Conservation (phyloP, 2,113 vertebrate genomes). For the Nycticebus coucang region DNA sequence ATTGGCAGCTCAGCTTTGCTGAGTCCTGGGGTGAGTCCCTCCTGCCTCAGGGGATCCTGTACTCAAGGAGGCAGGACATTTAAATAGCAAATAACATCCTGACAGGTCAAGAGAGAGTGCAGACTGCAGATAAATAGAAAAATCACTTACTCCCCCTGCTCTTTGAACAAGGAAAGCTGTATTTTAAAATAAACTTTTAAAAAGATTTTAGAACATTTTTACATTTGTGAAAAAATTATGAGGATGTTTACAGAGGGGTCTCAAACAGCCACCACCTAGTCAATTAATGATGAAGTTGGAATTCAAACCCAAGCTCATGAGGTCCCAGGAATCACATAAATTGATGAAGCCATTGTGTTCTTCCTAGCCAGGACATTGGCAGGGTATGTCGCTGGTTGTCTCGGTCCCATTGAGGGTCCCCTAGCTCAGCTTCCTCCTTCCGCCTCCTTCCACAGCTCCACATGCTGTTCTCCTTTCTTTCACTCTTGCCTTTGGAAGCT, state of each 20-base stretch:
- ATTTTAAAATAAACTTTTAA: not conserved
- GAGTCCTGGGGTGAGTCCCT: not conserved
- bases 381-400: not conserved
- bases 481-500: not conserved
- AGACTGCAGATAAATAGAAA: not conserved
- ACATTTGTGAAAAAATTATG: not conserved
- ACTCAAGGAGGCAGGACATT: not conserved
- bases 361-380: not conserved
- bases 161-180: not conserved
- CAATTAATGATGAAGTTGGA: not conserved
- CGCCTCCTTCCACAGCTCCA: not conserved
- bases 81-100: not conserved
- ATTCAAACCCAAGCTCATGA: not conserved
- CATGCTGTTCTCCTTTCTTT: not conserved
- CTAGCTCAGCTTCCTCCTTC: not conserved
- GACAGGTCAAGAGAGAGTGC: not conserved
- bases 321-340: not conserved
- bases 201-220: not conserved
- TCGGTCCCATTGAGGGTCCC: not conserved
- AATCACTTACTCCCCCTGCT: not conserved
- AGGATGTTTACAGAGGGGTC: not conserved
- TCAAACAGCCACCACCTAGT: not conserved
- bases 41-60: accelerated
- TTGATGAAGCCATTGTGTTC: not conserved
- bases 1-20: accelerated